Evolutionary conservation across 2,888 invertebrate genomes (phyloP), one percentile per base, ranked within the genome.

Genomic region (Germaria angustata): DNA sequence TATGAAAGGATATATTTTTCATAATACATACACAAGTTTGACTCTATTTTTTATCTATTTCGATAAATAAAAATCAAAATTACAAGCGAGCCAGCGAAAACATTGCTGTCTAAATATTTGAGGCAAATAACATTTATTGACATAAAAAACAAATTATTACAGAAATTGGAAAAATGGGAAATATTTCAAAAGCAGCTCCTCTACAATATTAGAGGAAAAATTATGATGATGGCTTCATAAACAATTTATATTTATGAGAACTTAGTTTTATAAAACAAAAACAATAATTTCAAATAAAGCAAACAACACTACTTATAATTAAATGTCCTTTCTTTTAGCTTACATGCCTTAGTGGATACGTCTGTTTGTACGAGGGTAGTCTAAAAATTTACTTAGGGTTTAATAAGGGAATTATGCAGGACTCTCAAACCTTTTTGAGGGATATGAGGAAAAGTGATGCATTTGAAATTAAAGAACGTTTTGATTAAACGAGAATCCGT

Each of bases 171-270:
- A 39, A 9, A n/a, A 2, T 22, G 7, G 0, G 4, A 59, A 34
- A 59, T 36, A 11, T 13, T 59, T 20, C 34, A 36, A 28, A 51
- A 63, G 20, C 24, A 28, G 44, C 24, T 9, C 68, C 39, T 53
- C n/a, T 46, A 24, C 66, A 81, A 77, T 72, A 77, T 72, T 72
- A 77, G 44, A 69, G 63, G 13, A 34, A 8, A 63, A 73, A 73
- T 69, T 46, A 81, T 69, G 81, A 63, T 81, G 81, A 81, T 78
- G 77, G 73, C 49, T 81, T 69, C 77, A 81, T 81, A 83, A 82
- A 83, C 82, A 76, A 76, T 41, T 71, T 22, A 66, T 80, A 83
- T 71, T 79, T 80, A 66, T 80, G 79, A 66, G 59, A 76, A 66
- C 66, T 73, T 68, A 81, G 55, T 73, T 68, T 57, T 66, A 80